These are phyloP conservation scores for Saiga tatarica DNA, from an alignment of 2,113 vertebrate species.

Conservation along the genomic window DNA sequence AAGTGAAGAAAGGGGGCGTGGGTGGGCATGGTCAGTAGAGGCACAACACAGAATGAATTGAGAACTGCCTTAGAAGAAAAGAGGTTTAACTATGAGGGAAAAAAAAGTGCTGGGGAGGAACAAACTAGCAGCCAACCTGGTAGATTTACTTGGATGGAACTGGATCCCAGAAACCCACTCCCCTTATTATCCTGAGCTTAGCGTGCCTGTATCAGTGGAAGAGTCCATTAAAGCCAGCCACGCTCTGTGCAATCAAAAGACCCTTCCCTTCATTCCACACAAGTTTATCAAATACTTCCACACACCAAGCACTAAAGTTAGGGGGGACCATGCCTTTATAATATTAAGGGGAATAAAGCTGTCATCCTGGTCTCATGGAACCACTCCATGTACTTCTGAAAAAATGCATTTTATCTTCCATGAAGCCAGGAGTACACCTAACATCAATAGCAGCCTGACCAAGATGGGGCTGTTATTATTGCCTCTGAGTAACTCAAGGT, in stretches of 20 bases:
- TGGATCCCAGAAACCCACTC: not conserved
- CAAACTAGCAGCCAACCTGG: not conserved
- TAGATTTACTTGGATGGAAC: not conserved
- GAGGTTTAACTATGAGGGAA: not conserved
- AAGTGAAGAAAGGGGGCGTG: not conserved
- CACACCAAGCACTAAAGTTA: not conserved
- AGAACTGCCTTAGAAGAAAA: not conserved
- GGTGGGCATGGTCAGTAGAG: not conserved
- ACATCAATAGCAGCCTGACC: not conserved
- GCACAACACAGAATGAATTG: not conserved
- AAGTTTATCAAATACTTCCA: not conserved
- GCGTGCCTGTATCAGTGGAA: rapidly evolving
- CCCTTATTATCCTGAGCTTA: not conserved
- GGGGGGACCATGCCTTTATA: not conserved
- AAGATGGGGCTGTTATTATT: not conserved
- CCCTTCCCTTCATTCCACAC: not conserved
- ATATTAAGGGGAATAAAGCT: not conserved
- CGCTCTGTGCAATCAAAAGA: not conserved
- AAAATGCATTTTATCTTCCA: not conserved
- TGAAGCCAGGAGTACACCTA: not conserved
- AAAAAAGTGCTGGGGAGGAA: not conserved
- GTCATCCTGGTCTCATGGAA: not conserved
- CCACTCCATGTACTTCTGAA: not conserved
- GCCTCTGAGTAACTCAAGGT: no score
- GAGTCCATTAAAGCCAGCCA: not conserved